Evolutionary conservation across 1,140 invertebrate genomes (phyloP), one percentile per base, ranked within the genome.

Genomic region (Pectinophora gossypiella): DNA sequence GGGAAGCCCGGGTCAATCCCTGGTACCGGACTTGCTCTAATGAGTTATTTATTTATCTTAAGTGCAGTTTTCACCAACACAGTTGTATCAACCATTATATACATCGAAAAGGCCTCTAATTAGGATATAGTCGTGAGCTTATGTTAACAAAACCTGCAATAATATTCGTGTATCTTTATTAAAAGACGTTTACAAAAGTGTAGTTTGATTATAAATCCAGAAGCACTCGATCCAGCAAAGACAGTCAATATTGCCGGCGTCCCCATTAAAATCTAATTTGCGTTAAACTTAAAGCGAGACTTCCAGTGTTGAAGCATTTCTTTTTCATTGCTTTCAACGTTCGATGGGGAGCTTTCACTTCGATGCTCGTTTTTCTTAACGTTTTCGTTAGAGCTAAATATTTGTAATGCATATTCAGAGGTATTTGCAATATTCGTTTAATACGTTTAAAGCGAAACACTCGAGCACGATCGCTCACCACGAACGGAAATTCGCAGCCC

Each of bases 401-500:
- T 32, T 32, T 9, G 27, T 32, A 12, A n/a, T n/a, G 27, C 2
- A 32, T 32, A 32, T 32, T 32, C 27, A n/a, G 27, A 2, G 27
- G 27, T 32, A 32, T 40, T 40, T 40, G 19, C 19, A 44, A 44
- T 44, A 44, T 57, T 58, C 42, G 36, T 50, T 59, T 55, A 61
- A 64, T 56, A 62, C 62, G 48, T 61, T 49, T 50, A 61, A 57
- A 61, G 52, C 53, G 53, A 44, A 60, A 57, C 56, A 59, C 62
- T 60, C 56, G 57, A 64, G 58, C 51, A 56, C 55, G 68, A 64
- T 56, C 61, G 65, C 64, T 64, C 62, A 74, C 78, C 78, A 60
- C 75, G 60, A 73, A 75, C 71, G 78, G 76, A 74, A 76, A 84
- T 87, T 80, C 76, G 68, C 75, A 76, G 73, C 72, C 72, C 75